Percentiles rank a stretch among this genome's conserved stretches.
Conservation (phyloP, 2,888 invertebrate genomes). For the Girardia tigrina region DNA sequence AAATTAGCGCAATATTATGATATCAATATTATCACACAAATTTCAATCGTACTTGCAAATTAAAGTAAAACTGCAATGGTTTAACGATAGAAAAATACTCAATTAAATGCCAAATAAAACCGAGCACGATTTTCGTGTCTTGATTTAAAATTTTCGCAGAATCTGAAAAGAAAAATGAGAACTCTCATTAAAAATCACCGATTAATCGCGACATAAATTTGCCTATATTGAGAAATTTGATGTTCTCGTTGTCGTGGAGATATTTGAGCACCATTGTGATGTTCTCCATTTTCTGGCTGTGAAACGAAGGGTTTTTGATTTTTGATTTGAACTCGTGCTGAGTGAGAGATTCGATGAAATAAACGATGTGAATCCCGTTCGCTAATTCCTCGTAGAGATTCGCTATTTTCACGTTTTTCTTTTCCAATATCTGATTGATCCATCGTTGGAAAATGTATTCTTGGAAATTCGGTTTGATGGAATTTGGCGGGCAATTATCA, state of each 20-base stretch:
- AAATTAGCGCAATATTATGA: too few relatives aligned
- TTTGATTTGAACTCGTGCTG: background rate
- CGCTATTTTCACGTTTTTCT: background rate
- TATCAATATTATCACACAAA: too few relatives aligned
- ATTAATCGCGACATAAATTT: too few relatives aligned
- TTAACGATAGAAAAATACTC: too few relatives aligned
- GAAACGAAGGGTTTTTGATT: background rate
- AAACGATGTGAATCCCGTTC: background rate
- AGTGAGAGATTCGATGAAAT: background rate
- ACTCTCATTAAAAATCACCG: too few relatives aligned
- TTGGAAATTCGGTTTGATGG: constrained; percentile 6
- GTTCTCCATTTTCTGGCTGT: background rate
- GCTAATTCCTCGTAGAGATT: constrained; percentile 11
- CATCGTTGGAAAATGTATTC: background rate
- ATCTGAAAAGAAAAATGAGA: too few relatives aligned
- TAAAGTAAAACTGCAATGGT: too few relatives aligned
- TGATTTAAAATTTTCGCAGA: too few relatives aligned
- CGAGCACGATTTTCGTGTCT: too few relatives aligned
- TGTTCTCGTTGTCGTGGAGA: background rate
- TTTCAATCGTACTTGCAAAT: too few relatives aligned
- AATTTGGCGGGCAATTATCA: background rate
- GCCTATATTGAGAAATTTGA: constrained; percentile 4
- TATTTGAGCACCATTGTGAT: background rate
- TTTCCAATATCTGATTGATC: background rate
- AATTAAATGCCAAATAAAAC: too few relatives aligned